A percentile compares a stretch with the other conserved stretches of the same genome.
phyloP scores from a whole-genome alignment of 2,888 invertebrate genomes.

The Leptopilina syphax region DNA sequence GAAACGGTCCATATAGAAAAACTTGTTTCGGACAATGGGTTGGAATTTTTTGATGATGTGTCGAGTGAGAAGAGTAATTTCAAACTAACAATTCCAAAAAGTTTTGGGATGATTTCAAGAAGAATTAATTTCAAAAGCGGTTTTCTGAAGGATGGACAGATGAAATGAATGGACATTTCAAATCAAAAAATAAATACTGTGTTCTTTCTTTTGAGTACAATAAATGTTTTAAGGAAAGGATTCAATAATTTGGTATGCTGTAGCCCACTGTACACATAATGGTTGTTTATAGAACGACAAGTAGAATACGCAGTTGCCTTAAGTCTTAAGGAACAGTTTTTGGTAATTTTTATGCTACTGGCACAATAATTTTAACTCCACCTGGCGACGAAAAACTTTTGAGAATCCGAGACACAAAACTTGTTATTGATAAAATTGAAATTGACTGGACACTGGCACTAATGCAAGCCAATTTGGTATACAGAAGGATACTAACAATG shows the following conservation, averaged over 20 bases:
- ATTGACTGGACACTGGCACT: too few species aligned
- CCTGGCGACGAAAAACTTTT: neutral
- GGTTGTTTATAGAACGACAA: conserved; percentile 5
- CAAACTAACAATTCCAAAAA: neutral
- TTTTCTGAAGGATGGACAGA: neutral
- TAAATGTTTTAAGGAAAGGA: neutral
- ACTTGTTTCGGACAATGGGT: too few species aligned
- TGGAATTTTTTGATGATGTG: neutral
- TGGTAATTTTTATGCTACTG: neutral
- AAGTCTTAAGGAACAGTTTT: neutral
- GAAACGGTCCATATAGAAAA: too few species aligned
- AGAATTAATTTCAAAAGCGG: neutral
- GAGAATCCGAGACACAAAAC: too few species aligned
- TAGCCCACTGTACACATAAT: neutral
- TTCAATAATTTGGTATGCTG: neutral
- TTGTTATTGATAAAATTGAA: too few species aligned
- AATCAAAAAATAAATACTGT: conserved; percentile 4
- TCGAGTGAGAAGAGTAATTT: neutral
- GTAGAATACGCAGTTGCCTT: neutral
- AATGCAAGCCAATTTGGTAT: too few species aligned
- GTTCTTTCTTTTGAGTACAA: neutral
- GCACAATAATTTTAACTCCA: neutral
- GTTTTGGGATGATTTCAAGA: neutral
- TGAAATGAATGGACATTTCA: neutral
- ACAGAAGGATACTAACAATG: too few species aligned